These are phyloP conservation scores for Argyresthia goedartella DNA, from an alignment of 2,888 invertebrate genomes.

Conservation along the genomic window DNA sequence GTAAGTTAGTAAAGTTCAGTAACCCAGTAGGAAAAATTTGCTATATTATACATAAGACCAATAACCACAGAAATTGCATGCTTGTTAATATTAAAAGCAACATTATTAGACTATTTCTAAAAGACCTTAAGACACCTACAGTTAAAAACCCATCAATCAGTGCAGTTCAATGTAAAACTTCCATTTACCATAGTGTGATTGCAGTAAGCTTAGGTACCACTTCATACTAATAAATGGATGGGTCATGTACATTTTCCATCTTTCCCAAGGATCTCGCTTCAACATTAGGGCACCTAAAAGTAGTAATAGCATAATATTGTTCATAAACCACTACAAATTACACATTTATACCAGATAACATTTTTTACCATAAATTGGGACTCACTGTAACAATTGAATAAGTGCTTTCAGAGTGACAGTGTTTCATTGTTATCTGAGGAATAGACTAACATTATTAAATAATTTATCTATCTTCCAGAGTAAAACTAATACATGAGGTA, in stretches of 20 bases:
- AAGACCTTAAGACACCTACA: slow-evolving; percentile 4
- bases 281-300: slow-evolving; percentile 70
- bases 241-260: slow-evolving; percentile 67
- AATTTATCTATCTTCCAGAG: no score
- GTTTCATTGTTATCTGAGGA: no score
- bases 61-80: neutral
- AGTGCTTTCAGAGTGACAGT: no score
- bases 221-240: slow-evolving; percentile 68
- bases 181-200: slow-evolving; percentile 65
- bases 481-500: no score
- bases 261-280: slow-evolving; percentile 67
- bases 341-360: neutral
- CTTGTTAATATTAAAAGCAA: neutral
- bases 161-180: slow-evolving; percentile 14
- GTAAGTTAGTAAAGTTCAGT: no score
- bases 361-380: neutral
- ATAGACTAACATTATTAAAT: no score
- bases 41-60: no score
- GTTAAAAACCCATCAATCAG: slow-evolving; percentile 5
- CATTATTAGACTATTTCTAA: neutral
- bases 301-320: neutral
- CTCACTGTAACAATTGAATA: no score
- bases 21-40: no score
- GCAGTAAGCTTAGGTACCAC: slow-evolving; percentile 69
- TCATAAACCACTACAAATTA: neutral